Base-by-base conservation (phyloP, 2,888 invertebrate genomes). In the Drosophila helvetica region DNA sequence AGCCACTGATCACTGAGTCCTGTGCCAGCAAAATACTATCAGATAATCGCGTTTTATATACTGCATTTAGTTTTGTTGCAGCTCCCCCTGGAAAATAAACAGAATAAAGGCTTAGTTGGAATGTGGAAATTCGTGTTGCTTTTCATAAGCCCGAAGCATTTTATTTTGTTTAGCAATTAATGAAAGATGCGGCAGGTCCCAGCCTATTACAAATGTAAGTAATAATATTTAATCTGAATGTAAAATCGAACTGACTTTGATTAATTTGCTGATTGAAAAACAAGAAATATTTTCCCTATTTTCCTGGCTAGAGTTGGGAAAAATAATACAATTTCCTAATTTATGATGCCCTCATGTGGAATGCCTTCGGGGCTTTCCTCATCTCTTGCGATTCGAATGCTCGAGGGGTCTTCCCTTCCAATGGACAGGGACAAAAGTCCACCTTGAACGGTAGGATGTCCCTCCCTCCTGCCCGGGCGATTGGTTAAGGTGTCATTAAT, bases 401-500 rank as follows among this genome's bases (percentile, higher is more conserved):
- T 38, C n/a, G 38, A 38, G 38, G 12, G 12, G 33, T 33, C 15
- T 33, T 33, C 4, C 33, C 12, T 12, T 12, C 33, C 12, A 33
- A 15, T 33, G 33, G 33, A 33, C 33, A 46, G 53, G 38, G 33
- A 53, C 33, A 43, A 33, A 45, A 27, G 56, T 10, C 25, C 53
- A 19, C 27, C 55, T 33, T 25, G 43, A 65, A 33, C 25, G 27
- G 54, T 43, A 18, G 15, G 42, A 22, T n/a, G 27, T 46, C n/a
- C 33, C 45, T 52, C 19, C 15, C 30, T 9, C 30, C 22, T 15
- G 43, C 46, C n/a, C 60, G 46, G n/a, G 38, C 52, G 60, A 66
- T 48, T 54, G 77, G 61, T 57, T 54, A 58, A 67, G 59, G 81
- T 79, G 68, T 76, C 81, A 76, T 81, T 81, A 81, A 69, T 61